phyloP scores from a whole-genome alignment of 2,888 invertebrate genomes.

The Ypsolopha sequella region DNA sequence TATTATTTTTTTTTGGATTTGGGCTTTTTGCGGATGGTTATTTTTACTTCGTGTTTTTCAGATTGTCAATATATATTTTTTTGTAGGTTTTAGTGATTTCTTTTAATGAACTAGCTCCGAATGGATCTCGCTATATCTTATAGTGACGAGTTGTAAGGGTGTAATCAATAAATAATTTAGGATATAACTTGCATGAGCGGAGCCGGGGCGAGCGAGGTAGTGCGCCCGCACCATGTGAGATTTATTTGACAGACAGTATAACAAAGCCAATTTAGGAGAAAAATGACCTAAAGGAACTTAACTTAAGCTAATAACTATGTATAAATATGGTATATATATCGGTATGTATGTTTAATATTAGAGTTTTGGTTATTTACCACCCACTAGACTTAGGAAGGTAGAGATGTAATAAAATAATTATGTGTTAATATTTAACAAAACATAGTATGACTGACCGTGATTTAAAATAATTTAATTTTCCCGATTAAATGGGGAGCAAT shows the following conservation, averaged over 20 bases:
- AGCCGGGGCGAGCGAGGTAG: neutral
- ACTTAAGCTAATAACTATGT: conserved; percentile 69
- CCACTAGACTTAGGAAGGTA: conserved; percentile 68
- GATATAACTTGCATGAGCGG: neutral
- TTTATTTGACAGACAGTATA: conserved; percentile 62
- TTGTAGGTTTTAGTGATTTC: conserved; percentile 37
- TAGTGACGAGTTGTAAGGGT: conserved; percentile 12
- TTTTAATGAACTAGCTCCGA: conserved; percentile 46
- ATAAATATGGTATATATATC: conserved; percentile 70
- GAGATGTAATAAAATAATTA: conserved; percentile 65
- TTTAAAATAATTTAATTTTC: conserved; percentile 58
- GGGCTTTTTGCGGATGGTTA: conserved; percentile 52
- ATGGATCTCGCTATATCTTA: conserved; percentile 25
- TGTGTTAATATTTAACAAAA: conserved; percentile 67
- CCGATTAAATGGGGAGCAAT: conserved; percentile 51
- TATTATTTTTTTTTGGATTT: conserved; percentile 49
- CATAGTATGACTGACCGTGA: conserved; percentile 67
- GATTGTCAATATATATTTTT: conserved; percentile 17
- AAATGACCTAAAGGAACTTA: conserved; percentile 65
- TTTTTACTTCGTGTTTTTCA: conserved; percentile 27
- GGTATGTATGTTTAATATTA: conserved; percentile 70
- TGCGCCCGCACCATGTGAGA: conserved; percentile 15
- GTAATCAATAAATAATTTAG: conserved; percentile 1
- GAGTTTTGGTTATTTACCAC: conserved; percentile 70
- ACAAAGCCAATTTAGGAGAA: conserved; percentile 65